These are phyloP conservation scores for Callorhinus ursinus DNA, from an alignment of 2,113 vertebrate genomes.

Conservation along the genomic window DNA sequence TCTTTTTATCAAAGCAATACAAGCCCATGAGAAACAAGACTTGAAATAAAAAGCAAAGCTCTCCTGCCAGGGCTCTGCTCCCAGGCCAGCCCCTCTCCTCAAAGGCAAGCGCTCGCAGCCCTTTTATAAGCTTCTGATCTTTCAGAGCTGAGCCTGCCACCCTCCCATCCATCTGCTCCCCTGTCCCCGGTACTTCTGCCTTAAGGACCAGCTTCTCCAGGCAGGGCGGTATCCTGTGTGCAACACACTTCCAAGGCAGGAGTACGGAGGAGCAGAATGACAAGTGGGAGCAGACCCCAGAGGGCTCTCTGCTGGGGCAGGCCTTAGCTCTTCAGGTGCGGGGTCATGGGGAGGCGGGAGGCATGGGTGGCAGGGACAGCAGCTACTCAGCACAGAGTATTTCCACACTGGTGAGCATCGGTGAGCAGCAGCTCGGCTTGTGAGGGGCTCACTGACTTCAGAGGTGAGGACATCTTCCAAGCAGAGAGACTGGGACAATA, in stretches of 20 bases:
- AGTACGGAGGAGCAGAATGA: neutral
- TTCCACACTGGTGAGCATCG: neutral
- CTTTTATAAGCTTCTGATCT: neutral
- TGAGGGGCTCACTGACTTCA: neutral
- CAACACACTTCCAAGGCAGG: neutral
- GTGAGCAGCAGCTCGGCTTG: neutral
- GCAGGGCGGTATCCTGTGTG: neutral
- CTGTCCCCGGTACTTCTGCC: neutral
- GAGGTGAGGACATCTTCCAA: neutral
- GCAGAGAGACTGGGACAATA: neutral
- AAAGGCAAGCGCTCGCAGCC: neutral
- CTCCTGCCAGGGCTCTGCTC: neutral
- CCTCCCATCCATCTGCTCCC: neutral
- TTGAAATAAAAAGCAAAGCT: neutral
- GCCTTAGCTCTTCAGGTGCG: neutral
- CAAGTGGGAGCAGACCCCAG: neutral
- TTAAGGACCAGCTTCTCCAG: neutral
- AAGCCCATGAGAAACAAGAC: neutral
- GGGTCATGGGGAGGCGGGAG: neutral
- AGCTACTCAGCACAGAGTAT: neutral
- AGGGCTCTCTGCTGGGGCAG: neutral
- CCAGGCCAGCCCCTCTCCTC: neutral
- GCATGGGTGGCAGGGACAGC: neutral
- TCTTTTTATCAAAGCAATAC: neutral
- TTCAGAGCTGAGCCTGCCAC: neutral